phyloP scores from a whole-genome alignment of 2,113 vertebrate species.

The Cheilinus undulatus region DNA sequence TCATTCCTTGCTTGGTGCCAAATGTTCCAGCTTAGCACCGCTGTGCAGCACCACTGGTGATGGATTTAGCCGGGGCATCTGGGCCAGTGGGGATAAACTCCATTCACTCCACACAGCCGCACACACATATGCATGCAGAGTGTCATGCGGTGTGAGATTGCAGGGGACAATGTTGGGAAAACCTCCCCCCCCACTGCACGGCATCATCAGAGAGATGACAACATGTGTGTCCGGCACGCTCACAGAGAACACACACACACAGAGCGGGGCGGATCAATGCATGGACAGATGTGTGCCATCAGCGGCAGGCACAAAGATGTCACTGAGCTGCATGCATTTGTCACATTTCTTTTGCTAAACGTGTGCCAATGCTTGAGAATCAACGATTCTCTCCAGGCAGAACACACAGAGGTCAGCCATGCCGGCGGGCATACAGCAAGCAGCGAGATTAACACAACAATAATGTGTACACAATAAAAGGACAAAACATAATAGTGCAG shows the following conservation, averaged over 20 bases:
- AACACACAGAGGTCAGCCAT: constrained; percentile 28
- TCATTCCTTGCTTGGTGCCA: constrained; percentile 74
- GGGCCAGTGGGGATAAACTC: constrained; percentile 67
- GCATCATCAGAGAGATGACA: constrained; percentile 50
- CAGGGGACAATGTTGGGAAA: constrained; percentile 60
- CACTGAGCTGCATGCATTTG: background rate
- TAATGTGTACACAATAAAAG: constrained; percentile 29
- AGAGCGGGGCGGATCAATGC: constrained; percentile 81
- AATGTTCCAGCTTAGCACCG: constrained; percentile 75
- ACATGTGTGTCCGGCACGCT: constrained; percentile 29
- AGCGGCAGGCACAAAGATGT: constrained; percentile 39
- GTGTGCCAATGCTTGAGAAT: constrained; percentile 1
- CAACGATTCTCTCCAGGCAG: constrained; percentile 6
- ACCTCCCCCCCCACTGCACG: constrained; percentile 51
- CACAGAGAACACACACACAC: constrained; percentile 28
- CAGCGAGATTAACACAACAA: constrained; percentile 41
- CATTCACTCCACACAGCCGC: constrained; percentile 43
- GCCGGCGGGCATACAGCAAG: constrained; percentile 17
- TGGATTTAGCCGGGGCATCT: constrained; percentile 72
- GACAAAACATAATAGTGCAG: constrained; percentile 1
- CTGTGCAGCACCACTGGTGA: constrained; percentile 67
- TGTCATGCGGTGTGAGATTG: constrained; percentile 19
- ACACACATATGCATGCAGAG: constrained; percentile 11
- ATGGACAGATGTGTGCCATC: constrained; percentile 76
- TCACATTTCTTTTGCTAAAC: background rate